Evolutionary conservation across 2,797 vertebrate genomes (phyloP), one percentile per base, ranked within the genome.

Genomic region (Lepus oiostolus): DNA sequence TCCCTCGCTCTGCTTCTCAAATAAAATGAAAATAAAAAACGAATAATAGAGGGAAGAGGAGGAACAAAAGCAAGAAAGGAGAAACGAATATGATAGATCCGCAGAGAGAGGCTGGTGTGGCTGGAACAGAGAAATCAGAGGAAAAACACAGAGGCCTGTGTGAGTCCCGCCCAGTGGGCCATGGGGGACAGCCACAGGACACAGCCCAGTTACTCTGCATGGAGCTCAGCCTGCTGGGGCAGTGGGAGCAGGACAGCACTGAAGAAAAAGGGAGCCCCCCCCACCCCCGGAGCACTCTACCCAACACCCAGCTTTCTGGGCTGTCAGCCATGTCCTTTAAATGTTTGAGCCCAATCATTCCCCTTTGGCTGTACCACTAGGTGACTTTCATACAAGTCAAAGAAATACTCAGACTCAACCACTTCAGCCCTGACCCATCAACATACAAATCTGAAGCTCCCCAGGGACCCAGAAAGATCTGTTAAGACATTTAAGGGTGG

Each of bases 361-460:
- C 90, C 63, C 89, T 79, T 85, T 63, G 77, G 72, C 89, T 71
- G 4, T 67, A 62, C n/a, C 74, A 58, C 24, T 77, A 87, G 47
- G 80, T 72, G 68, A 89, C 87, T 88, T 95, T 89, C 70, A 85
- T 22, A 75, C 62, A 70, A 95, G 54, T 84, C 79, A 91, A 92
- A 89, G 86, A 90, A 88, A 91, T 11, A 86, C 67, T 95, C 74
- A 52, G 47, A 86, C 68, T 74, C 89, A 84, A 94, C 67, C 74
- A 92, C 85, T 95, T 94, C 63, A 67, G 70, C 90, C 42, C 81
- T 88, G 77, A 72, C 70, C 82, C 67, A 93, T 84, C 88, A 96
- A 52, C 38, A 88, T n/a, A n/a, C 63, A 30, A 35, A 77, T 90
- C 24, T 90, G 82, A 87, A 96, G 52, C 35, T 24, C 8, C 50